These are phyloP conservation scores for Symphodus melops DNA, from an alignment of 2,113 vertebrate species.

Conservation along the genomic window DNA sequence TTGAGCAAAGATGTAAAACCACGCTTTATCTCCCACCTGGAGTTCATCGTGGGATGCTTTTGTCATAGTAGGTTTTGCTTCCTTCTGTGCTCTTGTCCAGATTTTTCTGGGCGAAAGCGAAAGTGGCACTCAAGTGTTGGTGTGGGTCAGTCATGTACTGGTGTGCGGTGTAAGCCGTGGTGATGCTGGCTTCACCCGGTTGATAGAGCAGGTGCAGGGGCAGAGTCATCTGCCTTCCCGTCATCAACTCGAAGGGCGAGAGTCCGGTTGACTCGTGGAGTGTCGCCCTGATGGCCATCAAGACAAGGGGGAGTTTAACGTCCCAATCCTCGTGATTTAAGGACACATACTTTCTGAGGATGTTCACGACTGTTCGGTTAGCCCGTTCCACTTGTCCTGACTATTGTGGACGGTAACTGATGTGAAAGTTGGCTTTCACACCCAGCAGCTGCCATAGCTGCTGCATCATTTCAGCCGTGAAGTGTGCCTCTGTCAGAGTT, in stretches of 20 bases:
- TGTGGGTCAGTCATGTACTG: not conserved
- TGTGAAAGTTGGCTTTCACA: not conserved
- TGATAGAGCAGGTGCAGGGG: not conserved
- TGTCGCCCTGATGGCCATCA: not conserved
- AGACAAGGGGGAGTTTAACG: not conserved
- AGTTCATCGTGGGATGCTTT: not conserved
- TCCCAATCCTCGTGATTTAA: constrained; percentile 10
- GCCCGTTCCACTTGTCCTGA: constrained; percentile 9
- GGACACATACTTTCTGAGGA: not conserved
- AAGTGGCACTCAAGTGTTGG: not conserved
- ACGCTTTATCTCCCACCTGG: not conserved
- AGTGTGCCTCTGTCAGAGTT: too few species aligned
- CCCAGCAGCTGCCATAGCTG: not conserved
- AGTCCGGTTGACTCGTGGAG: not conserved
- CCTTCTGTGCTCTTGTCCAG: not conserved
- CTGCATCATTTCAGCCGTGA: not conserved
- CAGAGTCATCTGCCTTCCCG: not conserved
- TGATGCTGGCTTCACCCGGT: not conserved
- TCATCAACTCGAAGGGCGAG: constrained; percentile 1
- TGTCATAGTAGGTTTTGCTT: not conserved
- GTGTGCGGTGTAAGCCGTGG: not conserved
- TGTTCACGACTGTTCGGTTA: not conserved
- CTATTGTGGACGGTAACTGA: not conserved
- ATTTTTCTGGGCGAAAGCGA: not conserved
- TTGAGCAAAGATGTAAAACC: too few species aligned